Conservation (phyloP, 2,888 invertebrate genomes). For the Dione vanillae region DNA sequence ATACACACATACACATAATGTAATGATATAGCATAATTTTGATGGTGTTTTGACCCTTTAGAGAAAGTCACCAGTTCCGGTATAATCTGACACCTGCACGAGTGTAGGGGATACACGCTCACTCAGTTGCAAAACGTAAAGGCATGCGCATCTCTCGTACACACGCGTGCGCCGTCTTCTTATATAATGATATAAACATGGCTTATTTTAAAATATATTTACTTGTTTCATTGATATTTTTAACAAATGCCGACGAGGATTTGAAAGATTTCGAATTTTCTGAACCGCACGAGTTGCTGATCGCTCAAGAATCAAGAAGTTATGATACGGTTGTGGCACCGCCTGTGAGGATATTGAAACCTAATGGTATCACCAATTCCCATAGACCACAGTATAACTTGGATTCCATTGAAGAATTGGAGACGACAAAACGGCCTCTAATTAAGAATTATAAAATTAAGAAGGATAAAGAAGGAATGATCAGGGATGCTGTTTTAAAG, state of each 20-base stretch:
- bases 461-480: conserved; percentile 73
- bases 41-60: conserved; percentile 58
- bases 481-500: conserved; percentile 81
- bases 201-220: conserved; percentile 51
- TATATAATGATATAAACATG: conserved; percentile 41
- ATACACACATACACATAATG: conserved; percentile 12
- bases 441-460: conserved; percentile 65
- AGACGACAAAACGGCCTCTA: conserved; percentile 56
- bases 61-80: conserved; percentile 81
- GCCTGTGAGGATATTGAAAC: conserved; percentile 66
- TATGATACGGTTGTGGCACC: conserved; percentile 71
- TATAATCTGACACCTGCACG: conserved; percentile 74
- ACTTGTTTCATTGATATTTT: conserved; percentile 47
- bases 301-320: conserved; percentile 75
- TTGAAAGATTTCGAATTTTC: conserved; percentile 66
- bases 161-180: neutral
- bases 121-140: conserved; percentile 66
- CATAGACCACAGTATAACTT: conserved; percentile 77
- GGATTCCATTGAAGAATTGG: conserved; percentile 70
- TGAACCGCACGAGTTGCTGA: conserved; percentile 73
- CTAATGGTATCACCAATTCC: conserved; percentile 72
- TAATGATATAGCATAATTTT: conserved; percentile 60
- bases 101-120: conserved; percentile 67
- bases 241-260: conserved; percentile 60
- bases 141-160: conserved; percentile 60